Evolutionary conservation across 1,140 invertebrate species (phyloP).

Genomic region (Cecropterus lyciades): DNA sequence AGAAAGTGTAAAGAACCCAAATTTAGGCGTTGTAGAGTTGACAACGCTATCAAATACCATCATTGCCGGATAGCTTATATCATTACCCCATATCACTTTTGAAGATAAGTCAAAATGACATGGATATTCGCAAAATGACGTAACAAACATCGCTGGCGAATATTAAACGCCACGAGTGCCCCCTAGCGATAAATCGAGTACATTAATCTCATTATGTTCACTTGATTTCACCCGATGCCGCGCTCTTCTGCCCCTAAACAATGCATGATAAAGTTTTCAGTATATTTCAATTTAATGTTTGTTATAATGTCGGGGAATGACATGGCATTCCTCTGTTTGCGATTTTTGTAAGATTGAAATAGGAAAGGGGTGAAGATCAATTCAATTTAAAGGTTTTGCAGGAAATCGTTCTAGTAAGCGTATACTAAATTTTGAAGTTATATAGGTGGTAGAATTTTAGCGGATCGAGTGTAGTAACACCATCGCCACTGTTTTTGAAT

Average conservation of each 20-base stretch:
- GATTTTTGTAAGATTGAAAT: neutral
- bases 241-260: constrained; percentile 26
- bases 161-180: constrained; percentile 22
- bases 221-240: constrained; percentile 49
- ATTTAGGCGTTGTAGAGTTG: too few relatives aligned
- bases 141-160: constrained; percentile 35
- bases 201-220: constrained; percentile 66
- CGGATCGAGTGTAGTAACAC: too few relatives aligned
- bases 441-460: too few relatives aligned
- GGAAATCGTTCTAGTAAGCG: too few relatives aligned
- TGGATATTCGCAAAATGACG: constrained; percentile 39
- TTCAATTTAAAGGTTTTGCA: too few relatives aligned
- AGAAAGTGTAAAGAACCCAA: too few relatives aligned
- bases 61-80: too few relatives aligned
- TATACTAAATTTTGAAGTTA: too few relatives aligned
- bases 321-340: neutral
- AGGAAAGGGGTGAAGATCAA: neutral
- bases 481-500: too few relatives aligned
- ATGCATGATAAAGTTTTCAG: constrained; percentile 17
- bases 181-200: constrained; percentile 41
- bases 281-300: constrained; percentile 25
- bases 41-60: too few relatives aligned
- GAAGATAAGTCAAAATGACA: constrained; percentile 2
- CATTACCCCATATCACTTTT: neutral
- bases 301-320: constrained; percentile 4